Conservation (phyloP, 2,797 vertebrate genomes). For the Clarias pachynema region DNA sequence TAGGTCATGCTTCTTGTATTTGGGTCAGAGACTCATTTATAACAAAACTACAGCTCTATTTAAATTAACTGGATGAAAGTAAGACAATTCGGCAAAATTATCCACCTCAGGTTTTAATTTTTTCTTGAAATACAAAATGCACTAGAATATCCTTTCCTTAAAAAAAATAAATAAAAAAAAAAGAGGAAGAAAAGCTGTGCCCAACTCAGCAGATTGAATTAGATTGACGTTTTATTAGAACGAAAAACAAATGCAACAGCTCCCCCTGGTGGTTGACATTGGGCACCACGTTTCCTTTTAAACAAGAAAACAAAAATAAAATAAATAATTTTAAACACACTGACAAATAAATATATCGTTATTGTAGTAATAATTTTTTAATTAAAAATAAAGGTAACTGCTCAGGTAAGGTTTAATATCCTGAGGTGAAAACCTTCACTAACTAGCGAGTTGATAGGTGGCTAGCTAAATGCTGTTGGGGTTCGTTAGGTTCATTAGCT, state of each 20-base stretch:
- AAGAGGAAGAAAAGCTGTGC: too few relatives aligned
- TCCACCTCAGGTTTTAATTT: background rate
- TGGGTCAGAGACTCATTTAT: background rate
- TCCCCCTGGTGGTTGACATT: constrained; percentile 41
- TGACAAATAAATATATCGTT: background rate
- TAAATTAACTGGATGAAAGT: background rate
- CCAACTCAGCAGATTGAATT: background rate
- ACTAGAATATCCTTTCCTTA: background rate
- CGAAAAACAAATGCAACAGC: constrained; percentile 10
- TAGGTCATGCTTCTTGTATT: background rate
- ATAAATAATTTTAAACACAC: background rate
- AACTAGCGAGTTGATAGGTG: background rate
- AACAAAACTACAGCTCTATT: background rate
- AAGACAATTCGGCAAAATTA: background rate
- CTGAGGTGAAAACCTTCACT: background rate
- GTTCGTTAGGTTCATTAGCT: background rate
- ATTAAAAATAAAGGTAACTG: background rate
- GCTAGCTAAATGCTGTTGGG: background rate
- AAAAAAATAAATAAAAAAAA: background rate
- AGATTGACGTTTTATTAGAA: background rate
- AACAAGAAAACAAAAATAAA: background rate
- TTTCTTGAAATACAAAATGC: background rate
- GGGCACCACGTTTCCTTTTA: background rate
- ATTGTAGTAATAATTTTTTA: too few relatives aligned
- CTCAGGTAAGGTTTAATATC: background rate